Evolutionary conservation across 2,113 vertebrate genomes (phyloP), one percentile per base, ranked within the genome.

Genomic region (Anser brachyrhynchus): DNA sequence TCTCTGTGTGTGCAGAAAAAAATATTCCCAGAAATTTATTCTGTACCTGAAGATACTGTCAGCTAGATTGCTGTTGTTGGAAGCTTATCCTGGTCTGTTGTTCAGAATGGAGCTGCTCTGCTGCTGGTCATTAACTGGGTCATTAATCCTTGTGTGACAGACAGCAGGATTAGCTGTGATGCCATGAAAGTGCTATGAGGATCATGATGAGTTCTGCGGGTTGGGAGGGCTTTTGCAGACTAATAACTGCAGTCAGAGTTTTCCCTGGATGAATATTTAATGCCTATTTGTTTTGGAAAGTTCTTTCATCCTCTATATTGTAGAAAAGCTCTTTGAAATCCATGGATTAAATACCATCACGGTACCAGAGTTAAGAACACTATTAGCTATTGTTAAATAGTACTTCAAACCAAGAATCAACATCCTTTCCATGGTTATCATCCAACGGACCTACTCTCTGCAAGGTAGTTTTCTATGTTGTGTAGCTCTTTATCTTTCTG

Each of bases 271-370:
- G 12, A 77, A 59, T 86, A 71, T 82, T 92, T 94, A 65, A 73
- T 76, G 46, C 46, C 44, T 90, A 12, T 91, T 94, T 93, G 28
- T 33, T 95, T 94, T 71, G 28, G 75, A 88, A 94, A 92, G 76
- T 37, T 87, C 37, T 74, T 93, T 88, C 25, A 66, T 76, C 46
- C 37, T 90, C 35, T 83, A 0, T 7, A 2, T 76, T 61, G 49
- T 85, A 58, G n/a, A 58, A 91, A 79, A 73, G 13, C 23, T 73
- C 66, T 91, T 88, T 92, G 59, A 86, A 80, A 88, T 37, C 67
- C 13, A 26, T 21, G 35, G 23, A 65, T 93, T 80, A 81, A 81
- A 73, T 69, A n/a, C 18, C 33, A 51, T 25, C 26, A 23, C 6
- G 57, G 29, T 65, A 35, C 18, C 75, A 54, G 76, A 90, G 26